A percentile compares a stretch with the other conserved stretches of the same genome.
phyloP scores from a whole-genome alignment of 2,888 invertebrate genomes.

The Trichacis sp. region DNA sequence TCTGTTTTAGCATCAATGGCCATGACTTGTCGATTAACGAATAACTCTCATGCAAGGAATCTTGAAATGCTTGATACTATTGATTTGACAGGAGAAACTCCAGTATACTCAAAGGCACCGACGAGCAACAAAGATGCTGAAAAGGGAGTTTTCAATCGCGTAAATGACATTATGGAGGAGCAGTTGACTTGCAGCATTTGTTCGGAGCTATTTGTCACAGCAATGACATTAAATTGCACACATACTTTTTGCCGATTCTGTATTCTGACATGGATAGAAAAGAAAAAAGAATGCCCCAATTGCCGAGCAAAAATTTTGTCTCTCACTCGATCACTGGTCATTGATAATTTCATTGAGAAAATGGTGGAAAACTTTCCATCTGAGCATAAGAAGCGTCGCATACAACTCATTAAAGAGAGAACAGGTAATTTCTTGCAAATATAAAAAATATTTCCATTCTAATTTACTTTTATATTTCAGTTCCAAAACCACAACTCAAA shows the following conservation, averaged over 20 bases:
- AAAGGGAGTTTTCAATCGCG: constrained; percentile 61
- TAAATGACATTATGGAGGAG: constrained; percentile 75
- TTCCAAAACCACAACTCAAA: neutral
- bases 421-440: constrained; percentile 2
- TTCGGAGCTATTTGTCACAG: constrained; percentile 79
- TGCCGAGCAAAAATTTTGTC: constrained; percentile 72
- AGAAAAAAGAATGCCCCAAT: constrained; percentile 79
- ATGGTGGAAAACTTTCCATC: constrained; percentile 75
- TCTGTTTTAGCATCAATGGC: constrained; percentile 3
- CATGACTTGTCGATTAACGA: too few relatives aligned
- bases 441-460: neutral
- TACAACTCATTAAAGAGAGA: constrained; percentile 62
- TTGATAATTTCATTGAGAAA: constrained; percentile 81
- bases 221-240: constrained; percentile 79
- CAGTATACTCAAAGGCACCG: constrained; percentile 23
- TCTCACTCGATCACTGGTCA: constrained; percentile 74
- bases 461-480: neutral
- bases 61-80: constrained; percentile 70
- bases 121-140: constrained; percentile 20
- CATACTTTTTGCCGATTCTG: constrained; percentile 83
- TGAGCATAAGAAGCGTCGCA: constrained; percentile 73
- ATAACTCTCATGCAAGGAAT: constrained; percentile 26
- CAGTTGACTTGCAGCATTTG: constrained; percentile 84
- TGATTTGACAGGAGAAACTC: constrained; percentile 70
- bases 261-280: constrained; percentile 78